A percentile compares a stretch with the other conserved stretches of the same genome.
Evolutionary conservation across 2,888 invertebrate genomes (phyloP).

Genomic region (Pasiphila rectangulata): DNA sequence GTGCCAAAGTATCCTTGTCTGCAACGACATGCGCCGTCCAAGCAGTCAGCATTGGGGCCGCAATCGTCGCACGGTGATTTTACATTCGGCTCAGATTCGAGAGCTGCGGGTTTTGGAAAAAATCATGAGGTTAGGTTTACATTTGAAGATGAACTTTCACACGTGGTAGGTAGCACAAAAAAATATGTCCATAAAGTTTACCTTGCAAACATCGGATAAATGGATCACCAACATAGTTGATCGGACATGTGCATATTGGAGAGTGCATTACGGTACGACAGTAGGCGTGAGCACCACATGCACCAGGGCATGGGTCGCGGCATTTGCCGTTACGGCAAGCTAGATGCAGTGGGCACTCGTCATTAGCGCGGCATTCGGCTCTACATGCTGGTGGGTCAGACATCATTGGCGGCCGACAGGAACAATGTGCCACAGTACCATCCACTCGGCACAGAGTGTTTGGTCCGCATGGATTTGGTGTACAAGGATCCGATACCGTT

Average conservation of each 20-base stretch:
- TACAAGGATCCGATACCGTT: constrained; percentile 78
- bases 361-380: constrained; percentile 87
- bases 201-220: constrained; percentile 84
- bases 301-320: constrained; percentile 86
- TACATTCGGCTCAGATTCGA: constrained; percentile 53
- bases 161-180: neutral
- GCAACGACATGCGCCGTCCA: constrained; percentile 85
- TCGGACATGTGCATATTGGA: constrained; percentile 87
- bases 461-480: constrained; percentile 86
- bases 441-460: constrained; percentile 86
- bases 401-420: constrained; percentile 84
- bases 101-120: constrained; percentile 17
- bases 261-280: constrained; percentile 88
- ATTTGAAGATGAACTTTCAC: neutral
- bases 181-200: constrained; percentile 48
- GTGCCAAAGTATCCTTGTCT: constrained; percentile 84
- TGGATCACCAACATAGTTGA: constrained; percentile 87
- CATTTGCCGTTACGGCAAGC: constrained; percentile 85
- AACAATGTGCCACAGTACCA: constrained; percentile 84
- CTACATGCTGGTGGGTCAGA: constrained; percentile 88
- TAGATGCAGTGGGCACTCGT: constrained; percentile 82
- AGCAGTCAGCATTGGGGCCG: constrained; percentile 88
- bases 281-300: constrained; percentile 87
- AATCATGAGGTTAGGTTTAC: neutral
- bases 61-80: constrained; percentile 85